Evolutionary conservation across 2,113 vertebrate genomes (phyloP).

Genomic region (Centrocercus urophasianus): DNA sequence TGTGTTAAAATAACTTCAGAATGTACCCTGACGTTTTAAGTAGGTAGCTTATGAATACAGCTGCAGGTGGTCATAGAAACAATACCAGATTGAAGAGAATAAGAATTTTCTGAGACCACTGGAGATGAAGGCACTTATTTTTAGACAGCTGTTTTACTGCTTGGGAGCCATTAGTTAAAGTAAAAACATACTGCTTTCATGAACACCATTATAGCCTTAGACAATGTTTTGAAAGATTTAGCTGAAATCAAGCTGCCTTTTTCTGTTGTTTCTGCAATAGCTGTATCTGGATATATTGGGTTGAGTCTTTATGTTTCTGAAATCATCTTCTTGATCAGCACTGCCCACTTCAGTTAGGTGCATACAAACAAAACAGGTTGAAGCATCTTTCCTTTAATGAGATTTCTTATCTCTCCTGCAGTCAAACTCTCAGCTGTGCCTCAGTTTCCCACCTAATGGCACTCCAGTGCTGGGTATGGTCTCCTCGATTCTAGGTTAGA

Average conservation of each 20-base stretch:
- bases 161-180: not conserved
- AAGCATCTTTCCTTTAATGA: not conserved
- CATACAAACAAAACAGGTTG: not conserved
- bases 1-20: conserved; percentile 12
- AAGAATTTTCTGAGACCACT: not conserved
- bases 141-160: conserved; percentile 9
- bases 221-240: not conserved
- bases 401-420: not conserved
- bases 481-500: not conserved
- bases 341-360: not conserved
- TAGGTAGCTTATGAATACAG: not conserved
- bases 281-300: not conserved
- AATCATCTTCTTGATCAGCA: not conserved
- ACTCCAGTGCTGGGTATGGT: not conserved
- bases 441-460: not conserved
- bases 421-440: not conserved
- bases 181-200: not conserved
- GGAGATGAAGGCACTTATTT: not conserved
- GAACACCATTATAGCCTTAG: not conserved
- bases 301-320: not conserved
- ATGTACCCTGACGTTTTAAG: conserved; percentile 24
- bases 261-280: not conserved
- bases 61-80: conserved; percentile 29
- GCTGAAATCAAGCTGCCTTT: not conserved
- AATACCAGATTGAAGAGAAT: conserved; percentile 6